phyloP scores from a whole-genome alignment of 2,113 vertebrate genomes.

The Monarcha castaneiventris region DNA sequence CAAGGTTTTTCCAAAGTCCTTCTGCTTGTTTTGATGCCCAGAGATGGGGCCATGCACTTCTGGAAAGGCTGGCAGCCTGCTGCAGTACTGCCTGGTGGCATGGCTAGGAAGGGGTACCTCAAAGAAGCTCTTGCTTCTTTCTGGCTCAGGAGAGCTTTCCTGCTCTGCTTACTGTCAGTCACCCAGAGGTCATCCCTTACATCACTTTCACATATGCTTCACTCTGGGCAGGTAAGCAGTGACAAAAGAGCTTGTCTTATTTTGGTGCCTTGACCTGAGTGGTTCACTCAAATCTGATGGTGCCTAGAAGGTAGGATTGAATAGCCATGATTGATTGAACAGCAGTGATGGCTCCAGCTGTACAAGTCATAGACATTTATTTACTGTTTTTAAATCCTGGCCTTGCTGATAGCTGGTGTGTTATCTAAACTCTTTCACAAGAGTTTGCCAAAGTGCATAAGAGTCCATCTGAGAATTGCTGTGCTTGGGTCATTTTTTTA shows the following conservation, averaged over 20 bases:
- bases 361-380: not conserved
- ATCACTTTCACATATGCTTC: not conserved
- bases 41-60: not conserved
- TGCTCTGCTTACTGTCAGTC: not conserved
- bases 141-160: not conserved
- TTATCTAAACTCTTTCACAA: not conserved
- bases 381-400: not conserved
- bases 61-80: not conserved
- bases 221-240: not conserved
- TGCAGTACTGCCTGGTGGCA: not conserved
- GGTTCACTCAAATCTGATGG: not conserved
- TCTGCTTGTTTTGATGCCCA: not conserved
- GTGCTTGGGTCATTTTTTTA: conserved; percentile 29
- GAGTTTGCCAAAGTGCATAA: not conserved
- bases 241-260: not conserved
- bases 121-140: not conserved
- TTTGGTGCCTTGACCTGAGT: not conserved
- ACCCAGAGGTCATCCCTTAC: not conserved
- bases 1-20: not conserved
- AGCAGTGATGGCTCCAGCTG: not conserved
- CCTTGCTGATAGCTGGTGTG: not conserved
- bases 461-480: not conserved
- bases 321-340: not conserved
- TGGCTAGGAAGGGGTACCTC: not conserved
- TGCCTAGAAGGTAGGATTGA: not conserved